phyloP scores from a whole-genome alignment of 2,888 invertebrate genomes.

The Falcaria lacertinaria region DNA sequence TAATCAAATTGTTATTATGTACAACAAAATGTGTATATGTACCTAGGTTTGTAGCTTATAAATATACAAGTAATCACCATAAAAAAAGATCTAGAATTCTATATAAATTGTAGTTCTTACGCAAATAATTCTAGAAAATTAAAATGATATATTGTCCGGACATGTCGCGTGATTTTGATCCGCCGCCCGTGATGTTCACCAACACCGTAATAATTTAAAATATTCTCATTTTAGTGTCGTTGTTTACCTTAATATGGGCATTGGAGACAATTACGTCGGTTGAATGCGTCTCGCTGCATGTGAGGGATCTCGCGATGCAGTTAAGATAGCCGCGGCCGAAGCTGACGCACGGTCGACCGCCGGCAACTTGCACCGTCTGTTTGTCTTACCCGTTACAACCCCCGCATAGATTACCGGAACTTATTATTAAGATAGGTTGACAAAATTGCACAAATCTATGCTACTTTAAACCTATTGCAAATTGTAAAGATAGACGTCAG shows the following conservation, averaged over 20 bases:
- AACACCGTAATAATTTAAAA: constrained; percentile 34
- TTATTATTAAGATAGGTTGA: constrained; percentile 11
- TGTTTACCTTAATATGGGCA: constrained; percentile 53
- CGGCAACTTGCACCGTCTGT: constrained; percentile 7
- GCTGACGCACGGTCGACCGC: constrained; percentile 16
- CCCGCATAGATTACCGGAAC: constrained; percentile 11
- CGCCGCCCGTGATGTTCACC: constrained; percentile 1
- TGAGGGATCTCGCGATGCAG: constrained; percentile 45
- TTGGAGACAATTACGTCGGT: constrained; percentile 50
- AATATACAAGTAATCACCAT: too few relatives aligned
- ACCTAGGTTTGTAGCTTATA: too few relatives aligned
- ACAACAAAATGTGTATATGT: too few relatives aligned
- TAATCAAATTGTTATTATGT: too few relatives aligned
- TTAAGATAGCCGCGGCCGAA: constrained; percentile 53
- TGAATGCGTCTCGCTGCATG: constrained; percentile 29
- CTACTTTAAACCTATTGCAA: too few relatives aligned
- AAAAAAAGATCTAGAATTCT: too few relatives aligned
- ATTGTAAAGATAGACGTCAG: too few relatives aligned
- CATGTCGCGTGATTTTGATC: background rate
- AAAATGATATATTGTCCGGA: background rate
- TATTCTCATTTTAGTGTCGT: constrained; percentile 23
- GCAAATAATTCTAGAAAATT: background rate
- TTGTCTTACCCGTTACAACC: background rate
- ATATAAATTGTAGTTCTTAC: too few relatives aligned
- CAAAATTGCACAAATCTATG: too few relatives aligned